These are phyloP conservation scores for Patella vulgata DNA, from an alignment of 1,140 invertebrate species.

Conservation along the genomic window DNA sequence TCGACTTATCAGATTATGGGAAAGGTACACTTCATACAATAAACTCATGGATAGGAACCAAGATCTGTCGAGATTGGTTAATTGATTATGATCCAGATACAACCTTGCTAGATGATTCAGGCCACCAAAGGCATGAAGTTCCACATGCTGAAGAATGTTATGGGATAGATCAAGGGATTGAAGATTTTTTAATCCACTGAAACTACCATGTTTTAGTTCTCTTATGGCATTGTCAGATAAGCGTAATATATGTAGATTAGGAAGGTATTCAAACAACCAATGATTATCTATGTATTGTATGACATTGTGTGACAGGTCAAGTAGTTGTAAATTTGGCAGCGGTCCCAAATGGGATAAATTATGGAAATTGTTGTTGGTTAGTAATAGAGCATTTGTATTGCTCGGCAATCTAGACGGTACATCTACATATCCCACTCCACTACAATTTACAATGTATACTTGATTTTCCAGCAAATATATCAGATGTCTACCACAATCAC, in stretches of 20 bases:
- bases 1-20: conserved; percentile 42
- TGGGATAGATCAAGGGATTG: conserved; percentile 45
- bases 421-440: conserved; percentile 20
- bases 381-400: conserved; percentile 45
- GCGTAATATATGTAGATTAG: conserved; percentile 37
- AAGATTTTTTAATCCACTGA: conserved; percentile 53
- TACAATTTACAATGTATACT: conserved; percentile 50
- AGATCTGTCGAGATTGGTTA: conserved; percentile 39
- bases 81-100: conserved; percentile 45
- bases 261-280: conserved; percentile 44
- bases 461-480: neutral
- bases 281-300: conserved; percentile 40
- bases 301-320: conserved; percentile 53
- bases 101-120: conserved; percentile 50
- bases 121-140: conserved; percentile 51
- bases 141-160: conserved; percentile 49
- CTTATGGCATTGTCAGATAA: conserved; percentile 46
- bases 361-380: conserved; percentile 46
- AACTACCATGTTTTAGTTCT: conserved; percentile 43
- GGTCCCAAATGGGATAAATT: conserved; percentile 34
- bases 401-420: conserved; percentile 42
- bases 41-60: conserved; percentile 54
- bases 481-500: neutral
- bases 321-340: conserved; percentile 23
- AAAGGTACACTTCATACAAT: conserved; percentile 42